A percentile compares a stretch with the other conserved stretches of the same genome.
Conservation (phyloP, 2,113 vertebrate species). For the Acanthisitta chloris region DNA sequence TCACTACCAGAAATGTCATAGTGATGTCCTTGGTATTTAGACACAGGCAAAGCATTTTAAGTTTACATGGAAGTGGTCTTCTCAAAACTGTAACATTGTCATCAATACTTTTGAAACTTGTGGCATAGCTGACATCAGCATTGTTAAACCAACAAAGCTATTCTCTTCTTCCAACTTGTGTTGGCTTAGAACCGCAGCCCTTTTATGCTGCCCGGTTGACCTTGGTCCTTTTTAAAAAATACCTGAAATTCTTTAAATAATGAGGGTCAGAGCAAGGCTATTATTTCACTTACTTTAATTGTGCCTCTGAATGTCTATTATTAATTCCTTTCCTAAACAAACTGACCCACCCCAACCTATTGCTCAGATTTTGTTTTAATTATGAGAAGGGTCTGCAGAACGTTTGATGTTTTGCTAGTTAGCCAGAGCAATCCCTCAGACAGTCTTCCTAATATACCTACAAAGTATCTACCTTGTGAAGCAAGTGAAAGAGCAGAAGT, state of each 20-base stretch:
- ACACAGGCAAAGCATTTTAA: slow-evolving; percentile 20
- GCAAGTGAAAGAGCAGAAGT: slow-evolving; percentile 27
- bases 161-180: neutral
- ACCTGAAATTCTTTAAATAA: neutral
- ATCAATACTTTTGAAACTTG: neutral
- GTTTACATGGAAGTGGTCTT: neutral
- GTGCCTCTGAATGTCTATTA: neutral
- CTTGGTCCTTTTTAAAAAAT: neutral
- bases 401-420: neutral
- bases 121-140: neutral
- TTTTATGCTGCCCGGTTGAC: neutral
- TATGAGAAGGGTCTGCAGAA: neutral
- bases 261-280: neutral
- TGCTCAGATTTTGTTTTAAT: neutral
- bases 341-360: neutral
- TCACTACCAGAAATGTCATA: neutral
- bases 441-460: neutral
- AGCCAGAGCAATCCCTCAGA: neutral
- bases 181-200: neutral
- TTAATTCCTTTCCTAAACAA: neutral
- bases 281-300: neutral
- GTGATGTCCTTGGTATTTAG: slow-evolving; percentile 30
- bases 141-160: neutral
- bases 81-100: neutral
- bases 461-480: slow-evolving; percentile 11